Base-by-base conservation (phyloP, 2,113 vertebrate genomes). In the Jaculus jaculus region DNA sequence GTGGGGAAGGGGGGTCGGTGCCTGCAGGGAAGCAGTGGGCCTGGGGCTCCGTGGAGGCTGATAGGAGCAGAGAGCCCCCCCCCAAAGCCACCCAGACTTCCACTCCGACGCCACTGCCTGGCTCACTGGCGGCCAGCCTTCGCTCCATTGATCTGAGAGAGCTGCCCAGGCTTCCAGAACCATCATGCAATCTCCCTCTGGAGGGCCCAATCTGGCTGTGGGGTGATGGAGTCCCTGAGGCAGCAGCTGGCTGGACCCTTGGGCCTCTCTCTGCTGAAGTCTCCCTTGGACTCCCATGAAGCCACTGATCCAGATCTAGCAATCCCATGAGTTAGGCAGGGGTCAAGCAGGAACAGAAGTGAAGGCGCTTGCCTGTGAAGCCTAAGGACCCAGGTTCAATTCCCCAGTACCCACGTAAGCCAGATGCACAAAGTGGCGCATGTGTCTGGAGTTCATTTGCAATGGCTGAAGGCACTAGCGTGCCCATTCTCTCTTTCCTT, bases 81-180 rank as follows among this genome's bases (percentile, higher is more conserved):
- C 42, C 24, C 26, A 3, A 4, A 34, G 82, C 68, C 28, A 5
- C 8, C 60, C 2, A 63, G 34, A 37, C 80, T 28, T 79, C 2
- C 0, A 23, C 65, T 60, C 77, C 83, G 63, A 32, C 0, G 0
- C 20, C 1, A 0, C 23, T 0, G 24, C 34, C 83, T 0, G 6
- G 47, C 16, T 42, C 10, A 30, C 68, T 80, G 86, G 81, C 69
- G 3, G 32, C 75, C 75, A 54, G 82, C 65, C 73, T 30, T 60
- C 32, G 32, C 34, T 42, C 3, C 60, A 51, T 26, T 16, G 79
- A 80, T 84, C 84, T 0, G 54, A 54, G 3, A 34, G 85, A 34
- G 37, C 18, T 51, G 60, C 23, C 30, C 23, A 1, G 80, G 61
- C 74, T 80, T 81, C 74, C 39, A 39, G 89, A 93, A 16, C 63